Base-by-base conservation (phyloP, 2,888 invertebrate species). In the Heliconius cydno region DNA sequence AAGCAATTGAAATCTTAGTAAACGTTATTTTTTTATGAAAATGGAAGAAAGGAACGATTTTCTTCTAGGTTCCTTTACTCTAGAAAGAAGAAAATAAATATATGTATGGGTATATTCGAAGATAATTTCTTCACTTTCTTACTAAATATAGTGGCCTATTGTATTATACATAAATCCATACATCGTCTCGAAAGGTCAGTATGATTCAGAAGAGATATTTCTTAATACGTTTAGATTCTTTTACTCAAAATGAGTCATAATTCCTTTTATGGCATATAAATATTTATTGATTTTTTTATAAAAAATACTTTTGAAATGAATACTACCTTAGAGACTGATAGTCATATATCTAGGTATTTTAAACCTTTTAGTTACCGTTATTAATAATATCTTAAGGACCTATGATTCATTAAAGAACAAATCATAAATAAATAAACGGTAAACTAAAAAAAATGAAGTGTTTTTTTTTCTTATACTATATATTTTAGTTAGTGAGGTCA, bases 211-310 rank as follows among this genome's bases (percentile, higher is more conserved):
- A 57, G 52, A 65, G 66, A 76, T 67, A 60, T 67, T 73, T 63
- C 5, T 52, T 60, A 76, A 71, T 46, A 76, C 60, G 66, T 68
- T 63, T 71, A 71, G 71, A 70, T 75, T 79, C 30, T 30, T 68
- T 76, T 65, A 79, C 15, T 52, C 52, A 22, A 46, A 79, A 75
- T 76, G 67, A 78, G 67, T 78, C 73, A 78, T 60, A 41, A 19
- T 25, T 38, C 63, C 63, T 19, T 41, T 25, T 75, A 75, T 30
- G 13, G n/a, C 7, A 60, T 25, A 73, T 73, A 70, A 41, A 41
- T 70, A 41, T 41, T 70, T 70, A 65, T 65, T 41, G 28, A 46
- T 65, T 75, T 75, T 28, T 63, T 65, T 65, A 19, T 46, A 63
- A 38, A 68, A 66, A 68, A 68, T 68, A 68, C 38, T n/a, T 68